phyloP scores from a whole-genome alignment of 2,888 invertebrate species.

The Sturmia bella region DNA sequence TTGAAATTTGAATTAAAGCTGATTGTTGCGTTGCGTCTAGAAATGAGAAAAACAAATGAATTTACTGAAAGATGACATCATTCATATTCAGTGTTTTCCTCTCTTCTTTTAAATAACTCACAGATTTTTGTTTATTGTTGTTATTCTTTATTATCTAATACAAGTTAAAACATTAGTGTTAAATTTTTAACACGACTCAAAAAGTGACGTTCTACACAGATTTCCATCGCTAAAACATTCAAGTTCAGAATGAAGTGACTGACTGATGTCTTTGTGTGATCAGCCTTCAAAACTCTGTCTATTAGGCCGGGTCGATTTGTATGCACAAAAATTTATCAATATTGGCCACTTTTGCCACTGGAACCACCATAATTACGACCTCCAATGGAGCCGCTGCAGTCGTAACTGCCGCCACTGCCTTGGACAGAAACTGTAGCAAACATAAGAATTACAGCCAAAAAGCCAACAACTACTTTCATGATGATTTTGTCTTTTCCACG shows the following conservation, averaged over 20 bases:
- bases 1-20: conserved; percentile 31
- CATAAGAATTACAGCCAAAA: too few species aligned
- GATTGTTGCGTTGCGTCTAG: conserved; percentile 1
- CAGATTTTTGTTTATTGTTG: too few species aligned
- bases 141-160: conserved; percentile 37
- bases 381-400: too few species aligned
- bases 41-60: conserved; percentile 23
- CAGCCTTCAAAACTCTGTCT: not conserved
- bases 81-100: conserved; percentile 27
- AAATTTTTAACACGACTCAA: conserved; percentile 52
- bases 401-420: too few species aligned
- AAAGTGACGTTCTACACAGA: conserved; percentile 46
- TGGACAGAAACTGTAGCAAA: too few species aligned
- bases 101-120: conserved; percentile 13
- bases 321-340: too few species aligned
- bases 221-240: conserved; percentile 12
- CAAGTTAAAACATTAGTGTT: not conserved
- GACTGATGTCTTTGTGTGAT: not conserved
- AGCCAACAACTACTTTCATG: too few species aligned
- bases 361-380: too few species aligned
- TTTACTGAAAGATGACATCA: conserved; percentile 51
- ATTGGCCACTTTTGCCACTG: too few species aligned
- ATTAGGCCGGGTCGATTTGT: too few species aligned
- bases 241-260: conserved; percentile 16
- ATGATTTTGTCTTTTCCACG: too few species aligned